Evolutionary conservation across 2,797 vertebrate genomes (phyloP).

Genomic region (Sebastes hubbsi): DNA sequence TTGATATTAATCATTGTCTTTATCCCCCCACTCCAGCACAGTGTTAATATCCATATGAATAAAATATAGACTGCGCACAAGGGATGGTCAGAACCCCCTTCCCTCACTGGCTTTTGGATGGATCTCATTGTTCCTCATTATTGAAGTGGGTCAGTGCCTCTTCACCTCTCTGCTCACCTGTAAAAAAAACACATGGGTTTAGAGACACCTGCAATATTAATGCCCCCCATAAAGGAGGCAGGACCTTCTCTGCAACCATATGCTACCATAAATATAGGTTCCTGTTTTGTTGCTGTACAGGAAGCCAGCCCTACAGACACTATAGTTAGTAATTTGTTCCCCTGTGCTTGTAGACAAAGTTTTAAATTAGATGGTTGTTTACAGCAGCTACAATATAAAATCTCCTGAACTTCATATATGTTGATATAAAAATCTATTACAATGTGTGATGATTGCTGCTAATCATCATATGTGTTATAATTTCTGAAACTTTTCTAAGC

Average conservation of each 20-base stretch:
- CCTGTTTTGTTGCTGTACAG: conserved; percentile 2
- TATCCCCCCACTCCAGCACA: conserved; percentile 15
- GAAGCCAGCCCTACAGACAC: background rate
- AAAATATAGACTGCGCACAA: conserved; percentile 63
- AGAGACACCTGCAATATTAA: conserved; percentile 62
- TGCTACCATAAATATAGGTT: conserved; percentile 18
- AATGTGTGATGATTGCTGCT: background rate
- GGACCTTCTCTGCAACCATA: conserved; percentile 11
- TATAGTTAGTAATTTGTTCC: conserved; percentile 11
- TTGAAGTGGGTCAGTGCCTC: conserved; percentile 66
- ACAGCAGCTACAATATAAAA: background rate
- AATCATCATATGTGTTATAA: background rate
- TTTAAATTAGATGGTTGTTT: conserved; percentile 1
- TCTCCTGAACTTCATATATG: background rate
- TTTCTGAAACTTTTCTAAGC: background rate
- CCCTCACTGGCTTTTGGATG: conserved; percentile 24
- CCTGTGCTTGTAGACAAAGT: background rate
- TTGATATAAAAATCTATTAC: background rate
- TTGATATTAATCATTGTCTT: conserved; percentile 66
- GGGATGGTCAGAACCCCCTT: conserved; percentile 31
- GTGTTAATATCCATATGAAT: conserved; percentile 73
- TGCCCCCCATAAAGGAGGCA: conserved; percentile 32
- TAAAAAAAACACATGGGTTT: conserved; percentile 47
- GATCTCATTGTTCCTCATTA: conserved; percentile 66
- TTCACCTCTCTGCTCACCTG: conserved; percentile 62